Evolutionary conservation across 2,113 vertebrate species (phyloP), one percentile per base, ranked within the genome.

Genomic region (Collichthys lucidus): DNA sequence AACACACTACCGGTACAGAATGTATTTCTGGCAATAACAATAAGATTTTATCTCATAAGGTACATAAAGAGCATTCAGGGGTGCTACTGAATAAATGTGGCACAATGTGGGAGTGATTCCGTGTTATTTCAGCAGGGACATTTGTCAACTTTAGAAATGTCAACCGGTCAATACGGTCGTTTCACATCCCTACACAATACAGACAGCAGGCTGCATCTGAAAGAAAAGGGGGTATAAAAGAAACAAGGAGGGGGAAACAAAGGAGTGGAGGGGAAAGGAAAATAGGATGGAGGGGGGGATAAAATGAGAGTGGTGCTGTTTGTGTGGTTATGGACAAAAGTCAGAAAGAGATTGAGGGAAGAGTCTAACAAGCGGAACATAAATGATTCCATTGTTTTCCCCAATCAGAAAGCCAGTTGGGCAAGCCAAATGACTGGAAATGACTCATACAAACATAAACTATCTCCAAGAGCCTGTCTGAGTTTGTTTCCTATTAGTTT

Each of bases 91-190:
- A 59, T 56, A 35, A 63, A 81, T 75, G 73, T 29, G 59, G 20
- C 40, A 59, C 24, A 53, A 26, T 87, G 74, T 53, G 76, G 82
- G 64, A 79, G 52, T 61, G 78, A 83, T 74, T 89, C 77, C 46
- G 26, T 81, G 77, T 77, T 82, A 74, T 83, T 85, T 86, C 77
- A 88, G 79, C 44, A 76, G 64, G 64, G 79, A 88, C 79, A 79
- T 90, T 87, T 90, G 83, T 88, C 85, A 89, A 79, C 71, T 75
- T 78, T 84, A 67, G 74, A 92, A 90, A 91, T 87, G 87, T 88
- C 89, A 84, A 44, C 42, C 20, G 60, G 72, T 91, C 79, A 82
- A 84, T 83, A 83, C 46, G 50, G 70, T 56, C 29, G 22, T 79
- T 78, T 72, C 44, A 75, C 71, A 77, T 69, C 63, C 64, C 29